Evolutionary conservation across 2,113 vertebrate genomes (phyloP).

Genomic region (Silurus glanis): DNA sequence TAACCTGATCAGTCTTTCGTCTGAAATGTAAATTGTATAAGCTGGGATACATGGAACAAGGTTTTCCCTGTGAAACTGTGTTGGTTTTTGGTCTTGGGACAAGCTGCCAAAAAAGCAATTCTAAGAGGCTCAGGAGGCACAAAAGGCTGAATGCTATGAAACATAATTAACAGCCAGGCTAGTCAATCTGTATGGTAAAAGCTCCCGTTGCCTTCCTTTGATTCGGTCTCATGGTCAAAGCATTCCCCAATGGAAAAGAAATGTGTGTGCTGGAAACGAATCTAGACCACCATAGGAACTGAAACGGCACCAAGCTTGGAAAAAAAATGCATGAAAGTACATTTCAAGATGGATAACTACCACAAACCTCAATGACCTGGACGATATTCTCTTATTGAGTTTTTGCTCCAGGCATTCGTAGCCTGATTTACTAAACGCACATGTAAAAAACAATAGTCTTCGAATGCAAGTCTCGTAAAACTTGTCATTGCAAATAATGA

Average conservation of each 20-base stretch:
- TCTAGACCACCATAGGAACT: conserved; percentile 17
- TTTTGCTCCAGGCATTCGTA: conserved; percentile 3
- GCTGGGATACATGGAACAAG: not conserved
- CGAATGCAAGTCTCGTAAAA: not conserved
- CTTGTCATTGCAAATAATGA: not conserved
- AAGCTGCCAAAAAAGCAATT: conserved; percentile 6
- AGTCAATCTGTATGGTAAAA: conserved; percentile 18
- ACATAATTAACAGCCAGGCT: conserved; percentile 45
- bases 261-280: conserved; percentile 7
- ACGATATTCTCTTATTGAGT: not conserved
- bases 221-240: conserved; percentile 22
- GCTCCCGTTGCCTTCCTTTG: not conserved
- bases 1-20: not conserved
- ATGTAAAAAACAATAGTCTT: not conserved
- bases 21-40: conserved; percentile 26
- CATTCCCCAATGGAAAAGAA: conserved; percentile 23
- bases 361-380: conserved; percentile 28
- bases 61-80: conserved; percentile 7
- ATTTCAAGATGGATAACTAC: conserved; percentile 34
- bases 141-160: conserved; percentile 21
- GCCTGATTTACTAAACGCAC: not conserved
- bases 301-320: conserved; percentile 18
- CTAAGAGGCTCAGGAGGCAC: conserved; percentile 1
- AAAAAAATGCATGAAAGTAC: not conserved
- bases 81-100: conserved; percentile 37